Percentiles rank a stretch among this genome's conserved stretches.
phyloP scores from a whole-genome alignment of 1,140 invertebrate genomes.

The Eriocheir sinensis region DNA sequence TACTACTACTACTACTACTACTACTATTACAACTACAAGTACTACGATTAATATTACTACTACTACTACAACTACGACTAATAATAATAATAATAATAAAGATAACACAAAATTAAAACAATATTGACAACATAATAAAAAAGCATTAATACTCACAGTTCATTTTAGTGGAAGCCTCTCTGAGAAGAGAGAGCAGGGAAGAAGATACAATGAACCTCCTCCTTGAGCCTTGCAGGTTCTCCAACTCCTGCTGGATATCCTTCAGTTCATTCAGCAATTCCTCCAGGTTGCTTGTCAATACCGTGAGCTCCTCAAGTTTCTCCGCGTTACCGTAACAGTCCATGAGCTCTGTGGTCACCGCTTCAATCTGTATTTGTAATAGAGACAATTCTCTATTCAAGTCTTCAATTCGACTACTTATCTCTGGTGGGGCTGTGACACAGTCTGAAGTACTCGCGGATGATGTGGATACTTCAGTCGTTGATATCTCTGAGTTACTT shows the following conservation, averaged over 20 bases:
- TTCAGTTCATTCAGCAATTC: not conserved
- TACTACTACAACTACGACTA: too few relatives aligned
- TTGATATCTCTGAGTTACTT: too few relatives aligned
- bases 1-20: not conserved
- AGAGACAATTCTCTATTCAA: not conserved
- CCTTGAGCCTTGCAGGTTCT: not conserved
- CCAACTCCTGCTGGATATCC: not conserved
- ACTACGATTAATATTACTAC: too few relatives aligned
- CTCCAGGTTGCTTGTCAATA: not conserved
- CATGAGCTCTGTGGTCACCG: not conserved
- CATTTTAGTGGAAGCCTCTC: not conserved
- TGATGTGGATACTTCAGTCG: not conserved
- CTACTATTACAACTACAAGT: not conserved
- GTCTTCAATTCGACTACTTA: not conserved
- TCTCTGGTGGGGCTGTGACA: not conserved
- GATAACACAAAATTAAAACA: too few relatives aligned
- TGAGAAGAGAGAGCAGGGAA: not conserved
- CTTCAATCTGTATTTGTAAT: not conserved
- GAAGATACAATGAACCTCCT: not conserved
- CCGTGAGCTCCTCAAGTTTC: not conserved
- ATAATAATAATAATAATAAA: too few relatives aligned
- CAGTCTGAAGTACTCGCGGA: not conserved
- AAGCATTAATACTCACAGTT: not conserved
- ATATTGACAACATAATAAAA: too few relatives aligned
- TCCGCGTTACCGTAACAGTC: not conserved